Evolutionary conservation across 2,113 vertebrate genomes (phyloP), one percentile per base, ranked within the genome.

Genomic region (Bettongia penicillata): DNA sequence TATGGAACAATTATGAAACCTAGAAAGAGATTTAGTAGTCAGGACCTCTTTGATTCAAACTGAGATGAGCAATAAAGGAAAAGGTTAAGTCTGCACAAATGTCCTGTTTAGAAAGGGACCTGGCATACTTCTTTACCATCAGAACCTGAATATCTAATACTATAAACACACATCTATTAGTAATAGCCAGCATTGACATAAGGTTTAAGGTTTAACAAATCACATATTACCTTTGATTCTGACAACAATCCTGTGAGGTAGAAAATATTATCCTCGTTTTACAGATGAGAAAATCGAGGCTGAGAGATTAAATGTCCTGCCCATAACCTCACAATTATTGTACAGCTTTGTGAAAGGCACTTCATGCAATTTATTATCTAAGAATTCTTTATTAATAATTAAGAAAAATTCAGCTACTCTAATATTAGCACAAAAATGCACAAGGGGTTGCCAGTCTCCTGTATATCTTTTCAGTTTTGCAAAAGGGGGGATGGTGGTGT

Each of bases 21-120:
- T 90, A 92, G 92, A 95, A 94, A 93, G 90, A 24, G 93, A 93
- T 92, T 97, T 93, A 96, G 92, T 50, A 93, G 94, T 95, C 47
- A 92, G 24, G 19, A 94, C 61, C 11, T 91, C 92, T 96, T 96
- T 95, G 94, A 91, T 94, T 93, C 89, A 94, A 37, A 61, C 49
- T 9, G 47, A 93, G 93, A 95, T 92, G 1, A 90, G 51, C 91
- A 68, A 19, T n/a, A 68, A 37, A 68, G 61, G 61, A 68, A 68
- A 68, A 37, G 12, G 31, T 11, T 68, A 68, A 37, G 11, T 68
- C 12, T 68, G 19, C 93, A 96, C 7, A 89, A 52, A 93, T 52
- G 43, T 53, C 84, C 28, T 93, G 49, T 57, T 93, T 0, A 93
- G 28, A 93, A 94, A 94, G 93, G 77, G 24, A 16, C 8, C 3